These are phyloP conservation scores for Diplodus sargus DNA, from an alignment of 2,797 vertebrate genomes.

Conservation along the genomic window DNA sequence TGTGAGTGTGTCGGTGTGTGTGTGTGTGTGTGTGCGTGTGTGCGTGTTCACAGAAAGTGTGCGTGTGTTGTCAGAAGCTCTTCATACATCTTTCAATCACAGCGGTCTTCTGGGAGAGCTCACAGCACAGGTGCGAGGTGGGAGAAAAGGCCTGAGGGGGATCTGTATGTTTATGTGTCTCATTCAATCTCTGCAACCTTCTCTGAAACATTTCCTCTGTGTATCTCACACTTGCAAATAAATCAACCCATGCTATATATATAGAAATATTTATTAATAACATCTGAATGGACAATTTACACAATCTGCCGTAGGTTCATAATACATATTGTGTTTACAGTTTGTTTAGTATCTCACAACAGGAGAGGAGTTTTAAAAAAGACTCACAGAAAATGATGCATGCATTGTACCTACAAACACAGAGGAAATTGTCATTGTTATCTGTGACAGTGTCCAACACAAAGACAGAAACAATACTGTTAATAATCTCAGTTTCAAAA, in stretches of 20 bases:
- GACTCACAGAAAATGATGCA: conserved; percentile 61
- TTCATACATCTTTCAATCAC: conserved; percentile 42
- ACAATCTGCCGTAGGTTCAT: conserved; percentile 62
- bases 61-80: conserved; percentile 35
- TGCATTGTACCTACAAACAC: conserved; percentile 71
- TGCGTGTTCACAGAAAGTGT: neutral
- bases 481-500: conserved; percentile 41
- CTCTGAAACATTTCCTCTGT: conserved; percentile 1
- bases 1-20: neutral
- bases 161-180: neutral
- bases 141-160: conserved; percentile 4
- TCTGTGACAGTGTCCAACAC: conserved; percentile 58
- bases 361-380: conserved; percentile 59
- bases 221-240: conserved; percentile 4
- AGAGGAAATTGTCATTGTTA: conserved; percentile 36
- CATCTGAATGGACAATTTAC: conserved; percentile 71
- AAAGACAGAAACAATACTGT: conserved; percentile 57
- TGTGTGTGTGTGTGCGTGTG: neutral
- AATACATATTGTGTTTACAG: conserved; percentile 70
- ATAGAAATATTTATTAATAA: conserved; percentile 81
- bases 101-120: conserved; percentile 19
- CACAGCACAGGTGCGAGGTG: conserved; percentile 33
- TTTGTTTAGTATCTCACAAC: conserved; percentile 70
- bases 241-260: conserved; percentile 54
- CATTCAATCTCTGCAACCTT: conserved; percentile 8